Conservation (phyloP, 2,113 vertebrate genomes). For the Gavia stellata region DNA sequence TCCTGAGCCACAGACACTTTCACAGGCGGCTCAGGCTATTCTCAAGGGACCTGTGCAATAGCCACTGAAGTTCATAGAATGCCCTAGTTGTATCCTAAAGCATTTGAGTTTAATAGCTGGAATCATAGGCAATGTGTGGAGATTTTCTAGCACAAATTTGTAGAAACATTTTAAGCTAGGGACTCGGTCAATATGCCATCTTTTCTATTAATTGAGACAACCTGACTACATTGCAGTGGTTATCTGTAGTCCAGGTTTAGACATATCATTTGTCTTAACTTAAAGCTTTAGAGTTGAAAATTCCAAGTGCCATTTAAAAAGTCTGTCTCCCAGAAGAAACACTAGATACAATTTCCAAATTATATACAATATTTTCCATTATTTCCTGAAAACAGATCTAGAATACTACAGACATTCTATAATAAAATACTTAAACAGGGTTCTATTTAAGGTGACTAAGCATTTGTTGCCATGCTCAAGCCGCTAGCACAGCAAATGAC, state of each 20-base stretch:
- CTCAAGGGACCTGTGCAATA: accelerated
- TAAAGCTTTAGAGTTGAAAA: neutral
- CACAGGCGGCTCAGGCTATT: neutral
- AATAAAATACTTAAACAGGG: neutral
- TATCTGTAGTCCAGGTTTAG: neutral
- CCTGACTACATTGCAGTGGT: neutral
- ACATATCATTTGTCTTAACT: neutral
- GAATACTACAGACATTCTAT: neutral
- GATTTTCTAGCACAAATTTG: neutral
- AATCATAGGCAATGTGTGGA: neutral
- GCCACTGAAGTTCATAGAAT: neutral
- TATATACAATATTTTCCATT: neutral
- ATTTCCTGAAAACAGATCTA: neutral
- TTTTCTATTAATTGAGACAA: neutral
- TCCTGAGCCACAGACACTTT: neutral
- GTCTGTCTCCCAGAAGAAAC: neutral
- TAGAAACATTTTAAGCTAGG: neutral
- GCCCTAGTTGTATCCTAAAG: neutral
- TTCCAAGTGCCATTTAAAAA: neutral
- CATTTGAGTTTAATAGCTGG: neutral
- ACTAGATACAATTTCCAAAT: neutral
- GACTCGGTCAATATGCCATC: neutral
- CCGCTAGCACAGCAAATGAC: neutral
- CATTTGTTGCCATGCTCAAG: neutral
- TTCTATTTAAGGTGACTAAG: neutral